Base-by-base conservation (phyloP, 2,888 invertebrate species). In the Scaeva pyrastri region DNA sequence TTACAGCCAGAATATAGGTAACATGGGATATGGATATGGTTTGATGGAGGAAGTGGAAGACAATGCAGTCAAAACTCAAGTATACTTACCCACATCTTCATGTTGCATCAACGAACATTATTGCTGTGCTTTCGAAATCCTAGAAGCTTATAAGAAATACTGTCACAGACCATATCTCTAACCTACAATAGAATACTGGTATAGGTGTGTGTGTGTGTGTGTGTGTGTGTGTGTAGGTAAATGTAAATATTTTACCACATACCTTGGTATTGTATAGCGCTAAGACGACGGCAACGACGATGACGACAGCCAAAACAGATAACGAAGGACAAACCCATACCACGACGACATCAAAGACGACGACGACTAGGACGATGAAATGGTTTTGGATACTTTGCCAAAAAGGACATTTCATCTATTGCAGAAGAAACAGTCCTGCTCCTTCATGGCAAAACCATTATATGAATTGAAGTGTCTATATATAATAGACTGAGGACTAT, bases 391-490 rank as follows among this genome's bases (percentile, higher is more conserved):
- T 64, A 50, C 12, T 12, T 2, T 71, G 83, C 79, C 83, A 83
- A 79, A 79, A 79, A 79, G 74, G 74, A 71, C 50, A 70, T 58
- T 68, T 62, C 23, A 73, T 79, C 52, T 58, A 68, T 43, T 71
- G 62, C 62, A 62, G 21, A 43, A n/a, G 21, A 55, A 62, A 71
- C 31, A 60, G 21, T 23, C 60, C 23, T 62, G n/a, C 23, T 62
- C 11, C 62, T 26, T 21, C 14, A 56, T n/a, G 14, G 23, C 12
- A 19, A 43, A 23, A 62, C 60, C 60, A 43, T 62, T 23, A 43
- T 23, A 43, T 21, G 43, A 5, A 62, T 55, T 31, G 55, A 55
- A 55, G 5, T 60, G n/a, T 60, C 8, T 41, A n/a, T 56, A 43
- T 60, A 41, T n/a, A 50, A 39, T 55, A 21, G 16, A 16, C n/a